A percentile compares a stretch with the other conserved stretches of the same genome.
These are phyloP conservation scores for Reticulitermes lucifugus DNA, from an alignment of 2,888 invertebrate genomes.

Conservation along the genomic window DNA sequence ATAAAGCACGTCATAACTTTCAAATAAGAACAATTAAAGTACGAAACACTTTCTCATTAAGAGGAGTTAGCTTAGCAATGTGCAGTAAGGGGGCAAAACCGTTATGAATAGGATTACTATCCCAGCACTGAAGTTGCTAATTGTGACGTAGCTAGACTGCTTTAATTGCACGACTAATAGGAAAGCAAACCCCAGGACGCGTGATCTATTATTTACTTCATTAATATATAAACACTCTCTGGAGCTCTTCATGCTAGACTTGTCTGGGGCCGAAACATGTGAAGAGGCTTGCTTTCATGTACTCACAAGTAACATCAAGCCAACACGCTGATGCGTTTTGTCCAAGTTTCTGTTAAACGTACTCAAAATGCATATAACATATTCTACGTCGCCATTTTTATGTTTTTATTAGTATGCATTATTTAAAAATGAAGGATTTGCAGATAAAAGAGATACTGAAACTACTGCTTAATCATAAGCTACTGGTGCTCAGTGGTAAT, in stretches of 20 bases:
- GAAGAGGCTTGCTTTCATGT: not conserved
- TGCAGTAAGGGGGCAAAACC: not conserved
- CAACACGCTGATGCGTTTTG: too few relatives aligned
- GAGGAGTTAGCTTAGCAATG: not conserved
- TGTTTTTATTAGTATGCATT: too few relatives aligned
- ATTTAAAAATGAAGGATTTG: too few relatives aligned
- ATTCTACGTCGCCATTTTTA: too few relatives aligned
- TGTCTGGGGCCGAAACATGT: conserved; percentile 11
- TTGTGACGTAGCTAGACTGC: conserved; percentile 45
- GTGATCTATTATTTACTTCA: conserved; percentile 47
- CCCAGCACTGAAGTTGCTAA: conserved; percentile 30
- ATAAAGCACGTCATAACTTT: not conserved
- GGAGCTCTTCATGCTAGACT: conserved; percentile 5
- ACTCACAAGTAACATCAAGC: not conserved
- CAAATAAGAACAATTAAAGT: conserved; percentile 30
- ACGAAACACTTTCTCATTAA: conserved; percentile 33
- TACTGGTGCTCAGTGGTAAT: too few relatives aligned
- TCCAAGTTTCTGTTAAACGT: too few relatives aligned
- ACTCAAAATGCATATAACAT: too few relatives aligned
- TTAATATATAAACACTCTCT: conserved; percentile 45
- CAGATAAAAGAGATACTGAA: too few relatives aligned
- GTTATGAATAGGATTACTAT: conserved; percentile 13
- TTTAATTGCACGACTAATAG: conserved; percentile 49
- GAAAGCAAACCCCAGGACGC: conserved; percentile 46
- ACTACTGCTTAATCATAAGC: too few relatives aligned